Conservation (phyloP, 2,797 vertebrate species). For the Dendrocincla tyrannina region DNA sequence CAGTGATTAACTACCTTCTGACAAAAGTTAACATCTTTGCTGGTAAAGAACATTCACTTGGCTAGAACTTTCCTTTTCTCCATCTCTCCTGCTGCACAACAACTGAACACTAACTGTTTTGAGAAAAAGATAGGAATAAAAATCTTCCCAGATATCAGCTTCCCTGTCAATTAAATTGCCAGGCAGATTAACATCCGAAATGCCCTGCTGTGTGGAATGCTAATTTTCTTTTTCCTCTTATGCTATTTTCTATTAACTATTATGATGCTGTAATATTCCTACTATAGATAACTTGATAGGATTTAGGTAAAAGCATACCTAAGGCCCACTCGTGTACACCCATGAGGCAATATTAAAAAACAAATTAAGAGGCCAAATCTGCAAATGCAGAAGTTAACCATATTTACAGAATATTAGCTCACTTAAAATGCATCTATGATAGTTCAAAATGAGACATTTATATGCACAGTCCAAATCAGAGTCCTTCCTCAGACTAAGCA, state of each 20-base stretch:
- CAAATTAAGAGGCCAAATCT: neutral
- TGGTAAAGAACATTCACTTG: slow-evolving; percentile 38
- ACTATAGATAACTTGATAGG: neutral
- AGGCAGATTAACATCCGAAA: slow-evolving; percentile 59
- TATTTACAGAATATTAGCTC: neutral
- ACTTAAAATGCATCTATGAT: neutral
- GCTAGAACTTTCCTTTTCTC: slow-evolving; percentile 16
- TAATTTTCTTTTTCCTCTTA: slow-evolving; percentile 48
- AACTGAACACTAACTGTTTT: neutral
- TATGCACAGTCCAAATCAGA: neutral
- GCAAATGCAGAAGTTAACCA: neutral
- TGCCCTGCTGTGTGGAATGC: slow-evolving; percentile 32
- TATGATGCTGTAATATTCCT: slow-evolving; percentile 1
- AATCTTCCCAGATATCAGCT: slow-evolving; percentile 45
- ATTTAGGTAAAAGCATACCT: neutral
- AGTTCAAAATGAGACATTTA: neutral
- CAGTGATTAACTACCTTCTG: slow-evolving; percentile 63
- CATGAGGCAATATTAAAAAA: neutral
- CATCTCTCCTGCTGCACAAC: neutral
- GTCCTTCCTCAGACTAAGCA: neutral
- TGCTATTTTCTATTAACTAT: slow-evolving; percentile 30
- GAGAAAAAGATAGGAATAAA: slow-evolving; percentile 41
- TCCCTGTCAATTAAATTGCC: slow-evolving; percentile 43
- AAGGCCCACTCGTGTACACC: neutral
- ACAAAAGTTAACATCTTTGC: slow-evolving; percentile 40